Percentiles rank a stretch among this genome's conserved stretches.
phyloP scores from a whole-genome alignment of 2,888 invertebrate species.

The Pilophorus perplexus region DNA sequence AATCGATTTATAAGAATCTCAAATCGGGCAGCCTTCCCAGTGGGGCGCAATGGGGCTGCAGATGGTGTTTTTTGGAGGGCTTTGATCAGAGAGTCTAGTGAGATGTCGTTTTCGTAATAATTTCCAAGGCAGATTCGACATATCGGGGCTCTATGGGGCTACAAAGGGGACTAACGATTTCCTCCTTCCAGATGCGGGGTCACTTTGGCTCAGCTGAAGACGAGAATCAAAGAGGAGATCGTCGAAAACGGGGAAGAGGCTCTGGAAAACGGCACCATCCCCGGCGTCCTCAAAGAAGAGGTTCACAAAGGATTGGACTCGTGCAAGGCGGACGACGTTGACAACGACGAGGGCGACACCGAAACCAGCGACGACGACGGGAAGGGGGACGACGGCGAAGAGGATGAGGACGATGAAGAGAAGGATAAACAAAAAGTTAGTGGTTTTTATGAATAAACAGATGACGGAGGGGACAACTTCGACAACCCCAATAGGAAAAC shows the following conservation, averaged over 20 bases:
- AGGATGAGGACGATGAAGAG: slow-evolving; percentile 4
- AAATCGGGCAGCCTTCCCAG: too few relatives aligned
- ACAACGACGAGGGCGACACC: neutral
- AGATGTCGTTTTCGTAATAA: too few relatives aligned
- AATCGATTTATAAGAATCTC: too few relatives aligned
- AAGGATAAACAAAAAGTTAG: too few relatives aligned
- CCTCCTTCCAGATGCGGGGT: slow-evolving; percentile 41
- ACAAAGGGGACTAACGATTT: neutral
- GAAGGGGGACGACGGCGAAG: neutral
- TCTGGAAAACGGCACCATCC: neutral
- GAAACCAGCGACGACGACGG: neutral
- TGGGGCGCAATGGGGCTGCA: too few relatives aligned
- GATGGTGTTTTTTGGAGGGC: too few relatives aligned
- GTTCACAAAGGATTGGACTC: neutral
- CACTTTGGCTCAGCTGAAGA: slow-evolving; percentile 41
- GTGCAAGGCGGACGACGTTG: neutral
- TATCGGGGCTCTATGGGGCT: too few relatives aligned
- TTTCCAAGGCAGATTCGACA: too few relatives aligned
- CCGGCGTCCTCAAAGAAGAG: slow-evolving; percentile 6
- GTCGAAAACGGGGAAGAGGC: slow-evolving; percentile 27
- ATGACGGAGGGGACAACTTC: neutral
- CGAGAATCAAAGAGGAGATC: slow-evolving; percentile 42
- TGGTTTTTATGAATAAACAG: neutral
- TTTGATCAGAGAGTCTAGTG: too few relatives aligned
- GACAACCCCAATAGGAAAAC: neutral